Percentiles rank a stretch among this genome's conserved stretches.
Conservation (phyloP, 2,888 invertebrate genomes). For the Laothoe populi region DNA sequence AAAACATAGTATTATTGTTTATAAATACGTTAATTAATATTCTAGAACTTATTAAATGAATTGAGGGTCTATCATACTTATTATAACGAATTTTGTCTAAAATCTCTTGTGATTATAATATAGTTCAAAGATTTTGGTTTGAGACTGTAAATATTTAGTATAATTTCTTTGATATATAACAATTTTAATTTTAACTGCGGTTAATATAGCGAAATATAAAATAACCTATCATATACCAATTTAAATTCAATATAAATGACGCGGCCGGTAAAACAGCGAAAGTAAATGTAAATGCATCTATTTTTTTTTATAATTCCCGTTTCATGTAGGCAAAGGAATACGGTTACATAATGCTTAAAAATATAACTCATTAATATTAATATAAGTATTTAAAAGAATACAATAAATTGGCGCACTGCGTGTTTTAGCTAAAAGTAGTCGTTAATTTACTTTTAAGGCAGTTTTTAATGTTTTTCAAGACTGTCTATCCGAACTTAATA, state of each 20-base stretch:
- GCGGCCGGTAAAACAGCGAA: neutral
- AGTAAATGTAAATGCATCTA: neutral
- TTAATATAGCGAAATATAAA: neutral
- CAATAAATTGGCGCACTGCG: neutral
- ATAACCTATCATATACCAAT: neutral
- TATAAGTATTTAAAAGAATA: neutral
- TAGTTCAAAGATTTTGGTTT: conserved; percentile 44
- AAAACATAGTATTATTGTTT: too few species aligned
- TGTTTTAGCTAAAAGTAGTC: neutral
- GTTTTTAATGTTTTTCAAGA: conserved; percentile 7
- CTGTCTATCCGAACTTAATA: conserved; percentile 15
- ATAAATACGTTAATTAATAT: too few species aligned
- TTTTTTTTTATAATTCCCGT: conserved; percentile 2
- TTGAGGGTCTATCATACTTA: neutral
- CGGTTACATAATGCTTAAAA: neutral
- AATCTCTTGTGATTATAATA: conserved; percentile 27
- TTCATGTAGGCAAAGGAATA: neutral
- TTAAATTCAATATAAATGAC: neutral
- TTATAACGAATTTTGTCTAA: conserved; percentile 4
- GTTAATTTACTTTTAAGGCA: neutral
- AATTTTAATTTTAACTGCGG: conserved; percentile 31
- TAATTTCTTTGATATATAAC: conserved; percentile 32
- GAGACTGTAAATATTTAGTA: conserved; percentile 57
- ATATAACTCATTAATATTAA: conserved; percentile 5
- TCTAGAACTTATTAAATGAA: too few species aligned